Base-by-base conservation (phyloP, 2,113 vertebrate genomes). In the Herpailurus yagouaroundi region DNA sequence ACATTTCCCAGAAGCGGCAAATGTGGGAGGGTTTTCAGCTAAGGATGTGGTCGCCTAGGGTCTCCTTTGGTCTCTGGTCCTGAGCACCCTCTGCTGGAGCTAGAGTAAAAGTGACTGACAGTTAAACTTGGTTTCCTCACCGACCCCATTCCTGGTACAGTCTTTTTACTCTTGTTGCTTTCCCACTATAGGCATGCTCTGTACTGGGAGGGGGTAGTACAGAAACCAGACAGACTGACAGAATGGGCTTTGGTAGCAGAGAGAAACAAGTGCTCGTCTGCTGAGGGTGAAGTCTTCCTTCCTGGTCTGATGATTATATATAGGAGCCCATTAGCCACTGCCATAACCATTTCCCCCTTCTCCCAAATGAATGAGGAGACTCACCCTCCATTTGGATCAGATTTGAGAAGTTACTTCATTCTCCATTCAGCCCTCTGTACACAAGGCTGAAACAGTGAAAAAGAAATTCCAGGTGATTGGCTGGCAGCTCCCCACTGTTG, bases 51-150 rank as follows among this genome's bases (percentile, higher is more conserved):
- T 87, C 21, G 66, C 45, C 50, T n/a, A 14, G 45, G 11, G 18
- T 85, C 87, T 97, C 48, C 12, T 66, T 55, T 64, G 73, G 45
- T 85, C 73, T 95, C 77, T 64, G 63, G 81, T 89, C 77, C 89
- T 79, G 68, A 95, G 94, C 91, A 94, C 91, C 97, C 94, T 96
- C 71, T 96, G 84, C 93, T 96, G 86, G 89, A 71, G 15, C 21
- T 95, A 50, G 36, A 80, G 16, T 82, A 50, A 31, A 96, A 96
- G 29, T 92, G 69, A 88, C 74, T 68, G 50, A 38, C 25, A 74
- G 0, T 87, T 74, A 33, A 91, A 64, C 87, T 64, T 92, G n/a
- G 6, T 85, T 91, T 92, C 60, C 83, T 50, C 79, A 13, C 14
- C 60, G 29, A 60, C 60, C 31, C 12, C 18, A 18, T 14, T 84